phyloP scores from a whole-genome alignment of 2,797 vertebrate species.

The Channa striata region DNA sequence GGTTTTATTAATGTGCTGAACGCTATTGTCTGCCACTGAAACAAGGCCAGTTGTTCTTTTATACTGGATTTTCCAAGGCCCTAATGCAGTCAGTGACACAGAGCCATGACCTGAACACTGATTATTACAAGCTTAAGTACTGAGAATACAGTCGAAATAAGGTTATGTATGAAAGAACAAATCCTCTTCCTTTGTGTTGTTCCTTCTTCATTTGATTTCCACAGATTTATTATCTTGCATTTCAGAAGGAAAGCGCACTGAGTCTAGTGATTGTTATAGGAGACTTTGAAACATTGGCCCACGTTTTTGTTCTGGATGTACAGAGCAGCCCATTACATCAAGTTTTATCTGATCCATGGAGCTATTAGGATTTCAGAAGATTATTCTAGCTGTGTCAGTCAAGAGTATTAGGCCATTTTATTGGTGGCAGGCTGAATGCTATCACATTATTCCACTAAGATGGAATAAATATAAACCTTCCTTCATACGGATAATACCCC shows the following conservation, averaged over 20 bases:
- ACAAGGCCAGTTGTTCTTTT: slow-evolving; percentile 45
- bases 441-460: slow-evolving; percentile 68
- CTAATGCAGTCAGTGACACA: slow-evolving; percentile 38
- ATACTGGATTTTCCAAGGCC: slow-evolving; percentile 30
- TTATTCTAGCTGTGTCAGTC: slow-evolving; percentile 62
- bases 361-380: slow-evolving; percentile 74
- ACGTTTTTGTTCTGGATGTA: slow-evolving; percentile 55
- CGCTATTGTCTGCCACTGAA: slow-evolving; percentile 48
- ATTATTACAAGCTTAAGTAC: slow-evolving; percentile 55
- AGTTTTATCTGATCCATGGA: slow-evolving; percentile 72
- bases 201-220: slow-evolving; percentile 58
- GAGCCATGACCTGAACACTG: slow-evolving; percentile 45
- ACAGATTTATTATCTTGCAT: slow-evolving; percentile 66
- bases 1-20: slow-evolving; percentile 63
- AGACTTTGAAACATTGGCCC: slow-evolving; percentile 56
- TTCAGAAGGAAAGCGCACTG: slow-evolving; percentile 59
- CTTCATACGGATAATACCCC: slow-evolving; percentile 52
- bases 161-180: slow-evolving; percentile 37
- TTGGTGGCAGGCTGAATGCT: slow-evolving; percentile 54
- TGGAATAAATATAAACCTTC: slow-evolving; percentile 57
- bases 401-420: slow-evolving; percentile 66
- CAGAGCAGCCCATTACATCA: slow-evolving; percentile 61
- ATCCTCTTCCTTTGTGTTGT: slow-evolving; percentile 43
- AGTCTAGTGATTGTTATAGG: slow-evolving; percentile 53
- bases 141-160: slow-evolving; percentile 24